Conservation (phyloP, 2,888 invertebrate genomes). For the Andrena flavipes region DNA sequence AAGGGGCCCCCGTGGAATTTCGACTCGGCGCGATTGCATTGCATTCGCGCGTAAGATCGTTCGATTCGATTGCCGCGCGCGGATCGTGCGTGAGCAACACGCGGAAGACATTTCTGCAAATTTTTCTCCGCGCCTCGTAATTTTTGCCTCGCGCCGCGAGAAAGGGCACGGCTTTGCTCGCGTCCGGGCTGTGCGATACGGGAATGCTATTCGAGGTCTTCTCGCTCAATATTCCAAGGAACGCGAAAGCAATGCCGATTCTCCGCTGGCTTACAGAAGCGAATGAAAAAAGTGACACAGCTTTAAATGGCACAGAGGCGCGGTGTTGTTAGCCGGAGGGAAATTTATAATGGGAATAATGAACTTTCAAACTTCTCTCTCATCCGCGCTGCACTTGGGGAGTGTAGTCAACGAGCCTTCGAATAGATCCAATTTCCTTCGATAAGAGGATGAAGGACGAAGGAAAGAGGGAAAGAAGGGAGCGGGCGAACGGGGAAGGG, state of each 20-base stretch:
- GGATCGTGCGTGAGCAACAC: slow-evolving; percentile 58
- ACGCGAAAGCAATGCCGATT: not conserved
- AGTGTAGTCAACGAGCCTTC: not conserved
- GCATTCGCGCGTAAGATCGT: slow-evolving; percentile 54
- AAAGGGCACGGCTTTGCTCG: slow-evolving; percentile 6
- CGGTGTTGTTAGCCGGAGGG: no score
- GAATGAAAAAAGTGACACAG: no score
- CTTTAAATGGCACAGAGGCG: not conserved
- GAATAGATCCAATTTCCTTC: slow-evolving; percentile 31
- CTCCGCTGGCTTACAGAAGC: no score
- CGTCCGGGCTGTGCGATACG: not conserved
- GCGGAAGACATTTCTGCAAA: slow-evolving; percentile 62
- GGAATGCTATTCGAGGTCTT: not conserved
- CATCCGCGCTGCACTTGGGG: not conserved
- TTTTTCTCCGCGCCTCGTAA: slow-evolving; percentile 45
- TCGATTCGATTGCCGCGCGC: slow-evolving; percentile 57
- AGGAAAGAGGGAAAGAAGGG: not conserved
- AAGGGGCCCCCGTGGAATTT: slow-evolving; percentile 55
- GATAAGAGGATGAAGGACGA: slow-evolving; percentile 1
- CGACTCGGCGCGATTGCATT: slow-evolving; percentile 62
- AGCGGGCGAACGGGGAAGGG: not conserved
- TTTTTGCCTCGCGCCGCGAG: slow-evolving; percentile 23
- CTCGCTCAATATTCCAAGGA: not conserved
- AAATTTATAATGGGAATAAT: no score
- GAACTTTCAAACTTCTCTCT: not conserved